Base-by-base conservation (phyloP, 2,888 invertebrate species). In the Margaritifera margaritifera region DNA sequence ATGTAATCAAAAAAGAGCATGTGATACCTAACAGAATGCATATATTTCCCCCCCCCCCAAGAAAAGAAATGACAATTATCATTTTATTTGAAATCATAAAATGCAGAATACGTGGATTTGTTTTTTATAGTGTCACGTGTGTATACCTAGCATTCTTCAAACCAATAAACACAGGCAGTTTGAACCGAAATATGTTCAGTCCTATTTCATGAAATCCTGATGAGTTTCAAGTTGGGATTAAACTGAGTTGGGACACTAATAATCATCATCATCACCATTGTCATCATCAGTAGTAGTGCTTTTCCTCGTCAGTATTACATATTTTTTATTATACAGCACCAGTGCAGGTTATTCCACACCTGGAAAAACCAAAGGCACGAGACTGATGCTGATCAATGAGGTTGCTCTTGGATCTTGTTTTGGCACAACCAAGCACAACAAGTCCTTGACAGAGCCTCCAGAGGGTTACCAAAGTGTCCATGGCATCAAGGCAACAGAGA, bases 391-490 rank as follows among this genome's bases (percentile, higher is more conserved):
- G 62, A 74, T 89, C 15, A 79, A 75, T 71, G 83, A 87, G 68
- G 88, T 89, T 58, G 86, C 86, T 20, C 81, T 89, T 25, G 89
- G 89, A 6, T 71, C 66, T 31, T 78, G 76, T 62, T 73, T 77
- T 67, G 84, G 87, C 18, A 71, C 75, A 64, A 77, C 68, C 59
- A 64, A 75, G 22, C 72, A 75, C 65, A 75, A 85, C 69, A 66
- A 74, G 58, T 79, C 79, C 68, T 81, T 89, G 66, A 84, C 75
- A 31, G 73, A 69, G 6, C 80, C 89, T 60, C 89, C 88, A 53
- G 76, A 80, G 59, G 88, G 88, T 60, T 88, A 83, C 69, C 64
- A 88, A 72, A 89, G 89, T 71, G 81, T 84, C 18, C 87, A 86
- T 80, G 89, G 88, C 22, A 85, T 88, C 20, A 82, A 79, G 59